Percentiles rank a stretch among this genome's conserved stretches.
Conservation (phyloP, 2,797 vertebrate genomes). For the Percopsis omiscomaycus region DNA sequence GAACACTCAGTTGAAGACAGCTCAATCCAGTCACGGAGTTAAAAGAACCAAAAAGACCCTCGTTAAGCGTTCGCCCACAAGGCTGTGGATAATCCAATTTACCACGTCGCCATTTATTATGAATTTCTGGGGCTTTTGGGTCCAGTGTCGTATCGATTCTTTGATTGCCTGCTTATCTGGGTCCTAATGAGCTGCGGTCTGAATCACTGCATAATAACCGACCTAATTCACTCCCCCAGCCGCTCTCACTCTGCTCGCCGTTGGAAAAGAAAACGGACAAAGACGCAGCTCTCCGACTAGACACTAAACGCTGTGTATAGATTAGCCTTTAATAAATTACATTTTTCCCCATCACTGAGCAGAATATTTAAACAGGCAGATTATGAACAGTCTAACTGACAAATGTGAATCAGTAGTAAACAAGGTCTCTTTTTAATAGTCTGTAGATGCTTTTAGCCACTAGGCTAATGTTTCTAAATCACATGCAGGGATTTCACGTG, state of each 20-base stretch:
- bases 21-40: too few species aligned
- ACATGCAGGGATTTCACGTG: constrained; percentile 22
- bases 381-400: constrained; percentile 12
- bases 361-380: constrained; percentile 23
- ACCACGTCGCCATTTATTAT: constrained; percentile 79
- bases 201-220: constrained; percentile 78
- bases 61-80: constrained; percentile 62
- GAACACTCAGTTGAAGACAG: too few species aligned
- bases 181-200: constrained; percentile 78
- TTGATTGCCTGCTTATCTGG: constrained; percentile 80
- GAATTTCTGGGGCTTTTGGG: constrained; percentile 78
- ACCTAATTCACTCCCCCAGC: constrained; percentile 70
- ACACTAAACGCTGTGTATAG: constrained; percentile 58
- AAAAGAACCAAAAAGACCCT: too few species aligned
- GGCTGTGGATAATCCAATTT: constrained; percentile 77
- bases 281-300: constrained; percentile 45
- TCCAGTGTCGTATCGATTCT: constrained; percentile 73
- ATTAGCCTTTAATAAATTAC: constrained; percentile 49
- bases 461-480: neutral
- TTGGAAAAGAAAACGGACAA: constrained; percentile 54
- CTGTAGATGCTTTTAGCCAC: neutral
- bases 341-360: constrained; percentile 13
- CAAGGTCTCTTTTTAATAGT: too few species aligned
- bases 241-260: constrained; percentile 59
- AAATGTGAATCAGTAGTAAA: too few species aligned